Conservation (phyloP, 1,140 invertebrate genomes). For the Cotesia chilonis region DNA sequence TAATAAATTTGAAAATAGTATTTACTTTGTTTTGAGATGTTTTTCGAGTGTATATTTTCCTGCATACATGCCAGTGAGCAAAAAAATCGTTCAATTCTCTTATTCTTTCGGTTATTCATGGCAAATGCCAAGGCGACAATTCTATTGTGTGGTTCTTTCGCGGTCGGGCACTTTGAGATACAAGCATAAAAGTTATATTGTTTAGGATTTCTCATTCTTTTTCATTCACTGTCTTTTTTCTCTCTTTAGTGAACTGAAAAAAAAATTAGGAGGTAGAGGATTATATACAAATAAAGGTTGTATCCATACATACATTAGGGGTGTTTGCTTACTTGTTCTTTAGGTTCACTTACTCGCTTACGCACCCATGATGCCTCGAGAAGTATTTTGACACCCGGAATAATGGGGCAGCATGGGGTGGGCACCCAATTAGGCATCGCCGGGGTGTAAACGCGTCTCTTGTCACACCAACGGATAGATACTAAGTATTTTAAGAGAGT, state of each 20-base stretch:
- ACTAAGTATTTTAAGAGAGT: conserved; percentile 35
- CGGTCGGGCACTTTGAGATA: conserved; percentile 59
- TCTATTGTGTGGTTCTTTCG: conserved; percentile 56
- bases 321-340: neutral
- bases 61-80: neutral
- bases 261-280: neutral
- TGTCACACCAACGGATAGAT: conserved; percentile 27
- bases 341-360: conserved; percentile 25
- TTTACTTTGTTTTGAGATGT: conserved; percentile 5
- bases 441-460: conserved; percentile 50
- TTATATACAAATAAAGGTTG: conserved; percentile 4
- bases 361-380: conserved; percentile 39
- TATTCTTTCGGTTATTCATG: conserved; percentile 39
- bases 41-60: conserved; percentile 3
- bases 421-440: conserved; percentile 63
- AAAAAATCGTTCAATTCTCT: conserved; percentile 44
- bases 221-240: conserved; percentile 21
- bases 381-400: conserved; percentile 65
- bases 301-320: neutral
- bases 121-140: conserved; percentile 48
- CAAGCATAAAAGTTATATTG: conserved; percentile 42
- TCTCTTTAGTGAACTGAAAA: conserved; percentile 2
- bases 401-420: conserved; percentile 62
- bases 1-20: conserved; percentile 15
- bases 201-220: conserved; percentile 7